A percentile compares a stretch with the other conserved stretches of the same genome.
Conservation (phyloP, 2,113 vertebrate species). For the Ceyx cyanopectus region DNA sequence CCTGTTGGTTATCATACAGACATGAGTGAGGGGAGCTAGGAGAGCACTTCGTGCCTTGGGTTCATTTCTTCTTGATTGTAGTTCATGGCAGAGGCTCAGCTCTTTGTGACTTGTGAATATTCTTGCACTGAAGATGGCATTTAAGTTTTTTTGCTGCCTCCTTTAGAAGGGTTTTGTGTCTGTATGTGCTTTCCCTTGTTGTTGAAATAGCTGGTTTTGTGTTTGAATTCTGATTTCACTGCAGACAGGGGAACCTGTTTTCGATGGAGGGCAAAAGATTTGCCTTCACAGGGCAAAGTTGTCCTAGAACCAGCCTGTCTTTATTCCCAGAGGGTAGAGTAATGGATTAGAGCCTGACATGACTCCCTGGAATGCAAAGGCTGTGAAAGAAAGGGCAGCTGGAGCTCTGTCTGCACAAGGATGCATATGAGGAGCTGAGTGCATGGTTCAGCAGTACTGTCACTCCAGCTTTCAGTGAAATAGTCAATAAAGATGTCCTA, state of each 20-base stretch:
- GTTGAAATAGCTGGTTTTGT: background rate
- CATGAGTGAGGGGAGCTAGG: background rate
- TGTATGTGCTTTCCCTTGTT: background rate
- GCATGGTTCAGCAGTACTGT: background rate
- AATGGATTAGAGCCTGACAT: background rate
- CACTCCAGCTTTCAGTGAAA: background rate
- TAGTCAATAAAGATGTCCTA: background rate
- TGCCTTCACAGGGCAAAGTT: background rate
- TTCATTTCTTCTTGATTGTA: constrained; percentile 23
- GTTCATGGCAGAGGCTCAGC: constrained; percentile 4
- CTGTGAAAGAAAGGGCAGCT: background rate
- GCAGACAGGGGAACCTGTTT: background rate
- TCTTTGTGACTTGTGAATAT: constrained; percentile 15
- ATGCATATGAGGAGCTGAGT: background rate
- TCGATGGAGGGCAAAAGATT: background rate
- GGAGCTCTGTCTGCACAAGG: background rate
- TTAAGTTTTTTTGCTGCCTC: constrained; percentile 11
- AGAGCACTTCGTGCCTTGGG: background rate
- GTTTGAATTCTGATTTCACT: background rate
- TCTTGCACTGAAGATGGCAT: background rate
- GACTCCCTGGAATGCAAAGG: background rate
- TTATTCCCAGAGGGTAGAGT: background rate
- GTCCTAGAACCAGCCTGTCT: background rate
- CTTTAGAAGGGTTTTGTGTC: background rate
- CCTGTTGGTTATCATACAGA: constrained; percentile 5